Conservation (phyloP, 2,113 vertebrate species). For the Seriola rivoliana region DNA sequence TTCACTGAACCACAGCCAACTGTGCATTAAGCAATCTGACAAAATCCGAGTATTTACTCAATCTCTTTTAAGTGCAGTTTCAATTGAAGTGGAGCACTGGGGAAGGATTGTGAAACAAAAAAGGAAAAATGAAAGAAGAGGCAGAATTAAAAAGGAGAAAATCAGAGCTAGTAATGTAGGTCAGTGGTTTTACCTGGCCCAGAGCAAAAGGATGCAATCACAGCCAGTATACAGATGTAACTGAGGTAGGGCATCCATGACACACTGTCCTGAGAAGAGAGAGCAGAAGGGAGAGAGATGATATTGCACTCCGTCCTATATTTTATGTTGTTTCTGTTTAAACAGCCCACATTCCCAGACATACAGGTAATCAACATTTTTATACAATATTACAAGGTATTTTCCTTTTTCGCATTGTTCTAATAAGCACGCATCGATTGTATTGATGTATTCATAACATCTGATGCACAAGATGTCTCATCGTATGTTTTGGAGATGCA, state of each 20-base stretch:
- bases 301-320: background rate
- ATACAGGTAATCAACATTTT: background rate
- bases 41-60: background rate
- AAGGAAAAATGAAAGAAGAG: background rate
- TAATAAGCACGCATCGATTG: background rate
- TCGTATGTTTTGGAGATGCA: too few species aligned
- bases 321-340: background rate
- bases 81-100: background rate
- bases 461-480: background rate
- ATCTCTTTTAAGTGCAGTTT: slow-evolving; percentile 6
- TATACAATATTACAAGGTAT: too few species aligned
- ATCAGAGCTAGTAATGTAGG: background rate
- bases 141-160: background rate
- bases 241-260: slow-evolving; percentile 93
- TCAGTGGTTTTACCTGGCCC: slow-evolving; percentile 89
- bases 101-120: background rate
- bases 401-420: background rate
- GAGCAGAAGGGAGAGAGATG: background rate
- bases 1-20: slow-evolving; percentile 14
- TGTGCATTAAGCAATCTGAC: background rate
- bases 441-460: background rate
- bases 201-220: slow-evolving; percentile 94
- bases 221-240: slow-evolving; percentile 89
- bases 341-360: background rate
- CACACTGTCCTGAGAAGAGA: slow-evolving; percentile 77